Evolutionary conservation across 1,140 invertebrate genomes (phyloP), one percentile per base, ranked within the genome.

Genomic region (Anoplolepis gracilipes): DNA sequence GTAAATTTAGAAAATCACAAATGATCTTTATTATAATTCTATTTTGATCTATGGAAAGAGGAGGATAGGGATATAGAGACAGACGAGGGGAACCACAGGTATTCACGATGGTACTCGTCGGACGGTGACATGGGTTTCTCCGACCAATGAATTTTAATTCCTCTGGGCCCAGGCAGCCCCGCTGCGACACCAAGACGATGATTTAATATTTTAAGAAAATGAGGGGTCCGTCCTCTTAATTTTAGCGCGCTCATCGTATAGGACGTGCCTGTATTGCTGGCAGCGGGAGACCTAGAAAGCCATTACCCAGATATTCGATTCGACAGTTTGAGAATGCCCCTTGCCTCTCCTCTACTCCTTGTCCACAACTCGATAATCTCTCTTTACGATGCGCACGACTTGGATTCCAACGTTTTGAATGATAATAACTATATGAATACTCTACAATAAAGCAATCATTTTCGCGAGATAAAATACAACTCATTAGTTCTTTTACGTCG

Each of bases 181-280:
- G 93, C 94, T 94, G 93, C 91, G 94, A 94, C 93, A 93, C 90
- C 89, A 91, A 89, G 88, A 94, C 93, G 93, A 94, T 94, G 94
- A 95, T 95, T 95, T 94, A 94, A 94, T 95, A 95, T 94, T 94
- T 94, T 92, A 92, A 93, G 93, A 93, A 94, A 94, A 94, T 94
- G 92, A 93, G 92, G 91, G 93, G 92, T 94, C 92, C 92, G 90
- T 91, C 92, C 92, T n/a, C n/a, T 93, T 93, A 93, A 94, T 94
- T 94, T 92, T 92, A 92, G 78, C 78, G 78, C 78, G 85, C 88
- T 88, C 88, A 33, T 85, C 87, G 85, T 90, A 79, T 89, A 81
- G 53, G 25, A 92, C 85, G 90, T 87, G 87, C 82, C 87, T 91
- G 84, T 92, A 91, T 93, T 92, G 82, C 69, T 91, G 82, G 85